Percentiles rank a stretch among this genome's conserved stretches.
Evolutionary conservation across 2,888 invertebrate genomes (phyloP).

Genomic region (Ptilodon capucinus): DNA sequence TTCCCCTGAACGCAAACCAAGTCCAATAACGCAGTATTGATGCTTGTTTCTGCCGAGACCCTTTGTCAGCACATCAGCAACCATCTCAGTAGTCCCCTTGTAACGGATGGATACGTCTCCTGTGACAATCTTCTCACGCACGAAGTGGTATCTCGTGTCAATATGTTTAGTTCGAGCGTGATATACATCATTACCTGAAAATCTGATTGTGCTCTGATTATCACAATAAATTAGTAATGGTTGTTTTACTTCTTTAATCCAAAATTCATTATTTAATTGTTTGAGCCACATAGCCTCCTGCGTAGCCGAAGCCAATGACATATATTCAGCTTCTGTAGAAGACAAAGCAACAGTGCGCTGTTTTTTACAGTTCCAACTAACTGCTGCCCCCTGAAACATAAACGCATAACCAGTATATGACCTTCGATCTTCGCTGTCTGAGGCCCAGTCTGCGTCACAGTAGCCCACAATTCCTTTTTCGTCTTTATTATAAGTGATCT

Average conservation of each 20-base stretch:
- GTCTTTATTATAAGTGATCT: not conserved
- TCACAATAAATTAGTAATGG: not conserved
- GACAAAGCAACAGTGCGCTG: not conserved
- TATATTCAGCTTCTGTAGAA: not conserved
- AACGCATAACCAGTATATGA: not conserved
- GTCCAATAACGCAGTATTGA: too few species aligned
- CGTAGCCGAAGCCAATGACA: not conserved
- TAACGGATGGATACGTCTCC: not conserved
- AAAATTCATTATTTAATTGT: not conserved
- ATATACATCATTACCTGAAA: not conserved
- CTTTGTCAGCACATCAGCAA: constrained; percentile 2
- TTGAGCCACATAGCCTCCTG: constrained; percentile 1
- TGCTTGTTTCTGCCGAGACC: not conserved
- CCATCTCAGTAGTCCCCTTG: not conserved
- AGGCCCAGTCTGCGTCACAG: constrained; percentile 2
- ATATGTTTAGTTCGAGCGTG: not conserved
- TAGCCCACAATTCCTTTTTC: not conserved
- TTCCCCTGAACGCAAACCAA: too few species aligned
- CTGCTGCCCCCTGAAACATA: too few species aligned
- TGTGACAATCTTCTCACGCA: not conserved
- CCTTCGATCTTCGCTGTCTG: not conserved
- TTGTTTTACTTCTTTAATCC: not conserved
- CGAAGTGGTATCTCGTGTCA: not conserved
- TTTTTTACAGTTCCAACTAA: too few species aligned
- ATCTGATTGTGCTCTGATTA: not conserved